Base-by-base conservation (phyloP, 2,113 vertebrate species). In the Platichthys stellatus region DNA sequence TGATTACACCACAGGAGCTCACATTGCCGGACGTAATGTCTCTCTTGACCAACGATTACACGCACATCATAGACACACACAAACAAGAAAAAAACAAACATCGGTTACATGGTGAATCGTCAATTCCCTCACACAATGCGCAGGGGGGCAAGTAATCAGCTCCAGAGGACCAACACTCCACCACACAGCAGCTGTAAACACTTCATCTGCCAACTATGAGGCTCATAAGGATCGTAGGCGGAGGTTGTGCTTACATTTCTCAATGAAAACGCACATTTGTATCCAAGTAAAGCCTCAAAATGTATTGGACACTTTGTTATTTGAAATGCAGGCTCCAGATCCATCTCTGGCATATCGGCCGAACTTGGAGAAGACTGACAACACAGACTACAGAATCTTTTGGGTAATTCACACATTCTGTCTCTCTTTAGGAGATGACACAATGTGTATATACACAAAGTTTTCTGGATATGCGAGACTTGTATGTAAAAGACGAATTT, bases 381-480 rank as follows among this genome's bases (percentile, higher is more conserved):
- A 23, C 0, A 85, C 93, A 63, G 31, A 91, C 2, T 95, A 94
- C 88, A 93, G 96, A 14, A 97, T 94, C 83, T 95, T 89, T 79
- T 78, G 94, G 90, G 94, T 94, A 81, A 84, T 63, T 38, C 0
- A 70, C 40, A 20, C 11, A 31, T 31, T 31, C 28, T 6, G 31
- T 31, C 9, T 17, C 0, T 5, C 12, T 45, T 23, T 3, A 35
- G 38, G 18, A 23, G 2, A 10, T 38, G 35, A 0, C 35, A 38
- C 9, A 10, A 38, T 10, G 31, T 31, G 31, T 31, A 6, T 31
- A 31, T 31, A 31, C 31, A 31, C 31, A 31, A 38, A 9, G 35
- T 8, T 38, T 38, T 10, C 9, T 38, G 35, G 35, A 38, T 38
- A 38, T 38, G 35, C 2, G 9, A 38, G 35, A 38, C 9, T 38